These are phyloP conservation scores for Marmota monax DNA, from an alignment of 2,113 vertebrate genomes.

Conservation along the genomic window DNA sequence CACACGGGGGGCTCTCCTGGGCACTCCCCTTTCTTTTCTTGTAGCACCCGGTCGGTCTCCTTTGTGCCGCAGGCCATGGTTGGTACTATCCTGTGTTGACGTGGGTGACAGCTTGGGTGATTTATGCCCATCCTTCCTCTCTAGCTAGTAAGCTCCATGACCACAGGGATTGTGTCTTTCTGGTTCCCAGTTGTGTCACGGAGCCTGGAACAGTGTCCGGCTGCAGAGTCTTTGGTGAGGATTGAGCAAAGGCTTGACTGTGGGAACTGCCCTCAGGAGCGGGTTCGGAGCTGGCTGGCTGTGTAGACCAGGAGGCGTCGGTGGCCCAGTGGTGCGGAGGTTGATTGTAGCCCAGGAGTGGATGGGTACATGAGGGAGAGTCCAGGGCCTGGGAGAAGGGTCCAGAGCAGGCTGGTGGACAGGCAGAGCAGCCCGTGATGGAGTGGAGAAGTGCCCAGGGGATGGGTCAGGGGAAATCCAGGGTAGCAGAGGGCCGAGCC, in stretches of 20 bases:
- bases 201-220: not conserved
- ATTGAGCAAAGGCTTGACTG: not conserved
- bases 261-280: not conserved
- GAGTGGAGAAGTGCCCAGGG: not conserved
- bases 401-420: not conserved
- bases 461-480: not conserved
- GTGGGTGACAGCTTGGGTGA: not conserved
- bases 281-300: not conserved
- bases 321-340: not conserved
- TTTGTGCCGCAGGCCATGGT: not conserved
- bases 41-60: not conserved
- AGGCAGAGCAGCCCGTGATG: not conserved
- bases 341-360: not conserved
- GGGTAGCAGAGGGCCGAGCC: not conserved
- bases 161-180: not conserved
- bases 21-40: not conserved
- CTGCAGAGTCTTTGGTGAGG: not conserved
- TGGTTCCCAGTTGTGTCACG: not conserved
- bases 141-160: not conserved
- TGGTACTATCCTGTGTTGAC: not conserved
- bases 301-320: accelerated
- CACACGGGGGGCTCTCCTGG: not conserved
- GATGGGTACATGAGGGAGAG: not conserved
- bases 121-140: not conserved
- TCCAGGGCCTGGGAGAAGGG: not conserved